Conservation (phyloP, 2,113 vertebrate species). For the Alosa alosa region DNA sequence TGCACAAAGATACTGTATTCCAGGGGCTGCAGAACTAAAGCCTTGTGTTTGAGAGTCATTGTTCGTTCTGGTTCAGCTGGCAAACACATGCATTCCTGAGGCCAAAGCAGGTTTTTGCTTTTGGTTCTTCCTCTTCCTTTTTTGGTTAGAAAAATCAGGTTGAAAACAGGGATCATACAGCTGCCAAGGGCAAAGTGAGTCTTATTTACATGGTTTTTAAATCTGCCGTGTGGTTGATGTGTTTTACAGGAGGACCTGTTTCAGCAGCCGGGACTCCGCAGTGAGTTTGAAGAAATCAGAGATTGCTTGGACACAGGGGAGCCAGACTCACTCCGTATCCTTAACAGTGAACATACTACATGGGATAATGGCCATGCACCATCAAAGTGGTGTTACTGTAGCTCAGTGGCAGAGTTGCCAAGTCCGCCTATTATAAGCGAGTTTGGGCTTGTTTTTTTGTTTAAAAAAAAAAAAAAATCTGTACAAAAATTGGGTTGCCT, state of each 20-base stretch:
- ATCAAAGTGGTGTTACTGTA: not conserved
- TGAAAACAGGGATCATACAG: not conserved
- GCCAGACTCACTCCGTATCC: conserved; percentile 89
- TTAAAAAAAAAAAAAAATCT: no score
- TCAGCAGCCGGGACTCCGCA: conserved; percentile 91
- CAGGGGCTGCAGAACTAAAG: conserved; percentile 2
- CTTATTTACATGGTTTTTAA: conserved; percentile 34
- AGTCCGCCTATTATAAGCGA: not conserved
- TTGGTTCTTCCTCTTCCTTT: not conserved
- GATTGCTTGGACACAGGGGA: conserved; percentile 90
- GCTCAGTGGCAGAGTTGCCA: not conserved
- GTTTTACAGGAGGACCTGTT: conserved; percentile 89
- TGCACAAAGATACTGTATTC: conserved; percentile 23
- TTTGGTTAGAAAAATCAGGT: conserved; percentile 7
- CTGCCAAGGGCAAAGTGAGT: not conserved
- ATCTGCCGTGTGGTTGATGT: not conserved
- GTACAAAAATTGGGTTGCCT: no score
- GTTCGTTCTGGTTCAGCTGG: not conserved
- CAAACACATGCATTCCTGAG: conserved; percentile 10
- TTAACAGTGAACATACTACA: conserved; percentile 48
- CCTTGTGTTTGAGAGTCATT: conserved; percentile 7
- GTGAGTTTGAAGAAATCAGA: conserved; percentile 89
- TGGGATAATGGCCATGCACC: not conserved
- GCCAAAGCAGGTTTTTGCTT: not conserved
- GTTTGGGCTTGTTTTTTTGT: no score